phyloP scores from a whole-genome alignment of 2,113 vertebrate genomes.

The Etheostoma cragini region DNA sequence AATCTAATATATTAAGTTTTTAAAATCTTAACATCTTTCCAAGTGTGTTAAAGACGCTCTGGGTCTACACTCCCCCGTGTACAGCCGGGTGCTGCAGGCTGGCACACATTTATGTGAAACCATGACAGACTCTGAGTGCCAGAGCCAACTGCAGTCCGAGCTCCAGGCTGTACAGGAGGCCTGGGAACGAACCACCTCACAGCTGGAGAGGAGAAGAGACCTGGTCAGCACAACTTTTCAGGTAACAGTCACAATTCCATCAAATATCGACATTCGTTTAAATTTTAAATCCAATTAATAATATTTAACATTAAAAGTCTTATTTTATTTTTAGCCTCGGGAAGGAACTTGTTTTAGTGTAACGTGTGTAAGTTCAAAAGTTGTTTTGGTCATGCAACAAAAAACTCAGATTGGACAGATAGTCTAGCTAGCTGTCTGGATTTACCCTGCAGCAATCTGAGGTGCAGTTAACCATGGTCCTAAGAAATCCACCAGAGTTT shows the following conservation, averaged over 20 bases:
- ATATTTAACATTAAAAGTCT: no score
- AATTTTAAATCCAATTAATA: no score
- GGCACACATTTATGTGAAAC: constrained; percentile 79
- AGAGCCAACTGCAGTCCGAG: constrained; percentile 75
- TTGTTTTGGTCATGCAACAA: no score
- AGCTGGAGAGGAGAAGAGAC: constrained; percentile 75
- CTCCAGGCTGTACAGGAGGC: constrained; percentile 79
- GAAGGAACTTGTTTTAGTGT: no score
- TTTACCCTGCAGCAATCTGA: no score
- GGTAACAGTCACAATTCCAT: constrained; percentile 62
- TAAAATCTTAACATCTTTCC: background rate
- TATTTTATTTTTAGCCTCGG: no score
- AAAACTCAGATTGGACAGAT: no score
- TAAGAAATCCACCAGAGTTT: no score
- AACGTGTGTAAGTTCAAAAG: no score
- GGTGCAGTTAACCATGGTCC: no score
- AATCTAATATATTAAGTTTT: background rate
- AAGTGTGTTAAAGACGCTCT: constrained; percentile 84
- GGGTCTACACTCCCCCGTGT: constrained; percentile 76
- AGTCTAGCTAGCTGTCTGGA: no score
- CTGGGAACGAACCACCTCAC: constrained; percentile 82
- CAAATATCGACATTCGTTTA: background rate
- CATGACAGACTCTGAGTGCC: constrained; percentile 47
- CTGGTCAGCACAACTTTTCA: constrained; percentile 74
- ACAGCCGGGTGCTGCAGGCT: constrained; percentile 75